Evolutionary conservation across 2,888 invertebrate genomes (phyloP), one percentile per base, ranked within the genome.

Genomic region (Colletes collaris): DNA sequence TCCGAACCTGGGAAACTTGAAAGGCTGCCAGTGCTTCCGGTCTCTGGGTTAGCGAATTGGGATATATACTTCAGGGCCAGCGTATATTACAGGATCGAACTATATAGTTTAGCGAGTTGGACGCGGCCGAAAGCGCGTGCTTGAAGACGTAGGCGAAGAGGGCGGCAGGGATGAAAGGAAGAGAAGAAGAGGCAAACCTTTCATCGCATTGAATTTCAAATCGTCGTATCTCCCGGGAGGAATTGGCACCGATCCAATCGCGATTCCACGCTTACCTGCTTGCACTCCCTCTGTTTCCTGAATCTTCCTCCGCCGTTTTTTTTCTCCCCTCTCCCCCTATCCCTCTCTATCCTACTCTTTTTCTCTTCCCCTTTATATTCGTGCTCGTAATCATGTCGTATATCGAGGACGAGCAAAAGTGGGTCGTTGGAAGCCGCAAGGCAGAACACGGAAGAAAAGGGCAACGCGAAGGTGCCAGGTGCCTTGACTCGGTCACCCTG

Each of bases 201-300:
- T 83, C 77, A 79, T 86, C 84, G 84, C 74, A 84, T 87, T 86
- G 86, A 84, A 87, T 86, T 86, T 86, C 82, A 85, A 87, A 88
- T 86, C 80, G 86, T 76, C 83, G 81, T 82, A 79, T 84, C 82
- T 82, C 76, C 75, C 75, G 81, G 79, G 74, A 77, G 76, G 77
- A 83, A 87, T 86, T 91, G 91, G 91, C 91, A 75, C 67, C 70
- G 71, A 64, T 90, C 91, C 91, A 91, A 90, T 90, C 88, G 83
- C 86, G 89, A 89, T 90, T 84, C 82, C 79, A 79, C 84, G 79
- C 81, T 84, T 86, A 88, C 89, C 86, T 88, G 88, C 86, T 75
- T 60, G 76, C 77, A 53, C 64, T 82, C 79, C 68, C 76, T 68
- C 64, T 78, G 78, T 83, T 81, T 79, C 71, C 73, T 77, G 65